phyloP scores from a whole-genome alignment of 1,140 invertebrate species.

The Anastrepha obliqua region DNA sequence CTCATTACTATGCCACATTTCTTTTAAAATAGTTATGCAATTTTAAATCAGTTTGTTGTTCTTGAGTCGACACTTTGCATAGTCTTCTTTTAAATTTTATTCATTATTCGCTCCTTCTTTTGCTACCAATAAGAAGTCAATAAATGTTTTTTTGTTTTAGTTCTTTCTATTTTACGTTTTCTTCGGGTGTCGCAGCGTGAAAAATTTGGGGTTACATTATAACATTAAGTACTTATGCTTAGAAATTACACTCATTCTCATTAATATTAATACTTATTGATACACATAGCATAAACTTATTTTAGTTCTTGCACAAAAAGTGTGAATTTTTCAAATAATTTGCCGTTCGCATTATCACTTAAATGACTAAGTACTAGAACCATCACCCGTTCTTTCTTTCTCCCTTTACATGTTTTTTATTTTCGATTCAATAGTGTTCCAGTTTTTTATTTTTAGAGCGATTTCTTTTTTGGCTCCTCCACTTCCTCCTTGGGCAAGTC shows the following conservation, averaged over 20 bases:
- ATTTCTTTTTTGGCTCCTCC: constrained; percentile 28
- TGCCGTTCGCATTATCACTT: not conserved
- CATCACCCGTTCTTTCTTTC: constrained; percentile 31
- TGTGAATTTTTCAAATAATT: constrained; percentile 34
- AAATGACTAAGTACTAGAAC: constrained; percentile 17
- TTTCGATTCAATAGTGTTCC: not conserved
- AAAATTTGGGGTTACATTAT: not conserved
- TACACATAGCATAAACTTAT: constrained; percentile 35
- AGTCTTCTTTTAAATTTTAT: not conserved
- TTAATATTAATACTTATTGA: constrained; percentile 8
- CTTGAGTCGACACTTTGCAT: not conserved
- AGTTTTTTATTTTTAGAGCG: not conserved
- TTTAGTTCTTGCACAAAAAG: constrained; percentile 6
- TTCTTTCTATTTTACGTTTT: not conserved
- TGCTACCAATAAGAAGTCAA: not conserved
- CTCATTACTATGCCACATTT: not conserved
- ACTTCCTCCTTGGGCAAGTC: constrained; percentile 62
- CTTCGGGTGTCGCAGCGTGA: not conserved
- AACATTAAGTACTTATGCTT: not conserved
- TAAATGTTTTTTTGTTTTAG: not conserved
- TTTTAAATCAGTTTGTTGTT: not conserved
- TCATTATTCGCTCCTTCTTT: not conserved
- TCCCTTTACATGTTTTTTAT: constrained; percentile 19
- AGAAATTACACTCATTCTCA: not conserved
- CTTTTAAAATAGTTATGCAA: constrained; percentile 27